Evolutionary conservation across 2,797 vertebrate species (phyloP).

Genomic region (Xenops minutus): DNA sequence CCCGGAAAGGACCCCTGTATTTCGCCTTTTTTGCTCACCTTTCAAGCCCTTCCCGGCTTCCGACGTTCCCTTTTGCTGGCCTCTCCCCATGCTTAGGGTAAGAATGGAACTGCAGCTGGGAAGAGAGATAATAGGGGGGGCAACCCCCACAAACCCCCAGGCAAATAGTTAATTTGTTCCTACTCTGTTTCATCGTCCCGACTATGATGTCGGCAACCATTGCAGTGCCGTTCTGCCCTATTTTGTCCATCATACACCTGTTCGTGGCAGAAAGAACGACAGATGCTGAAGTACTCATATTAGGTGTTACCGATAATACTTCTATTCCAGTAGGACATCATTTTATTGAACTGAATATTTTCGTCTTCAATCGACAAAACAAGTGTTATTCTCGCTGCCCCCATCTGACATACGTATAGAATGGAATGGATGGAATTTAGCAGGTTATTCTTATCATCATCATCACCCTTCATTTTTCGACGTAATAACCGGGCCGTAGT

Average conservation of each 20-base stretch:
- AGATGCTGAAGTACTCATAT: background rate
- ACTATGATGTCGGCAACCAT: background rate
- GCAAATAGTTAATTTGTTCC: background rate
- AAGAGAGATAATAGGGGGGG: rapidly evolving
- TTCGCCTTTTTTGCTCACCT: background rate
- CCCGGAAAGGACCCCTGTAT: background rate
- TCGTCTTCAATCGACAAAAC: background rate
- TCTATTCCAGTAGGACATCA: background rate
- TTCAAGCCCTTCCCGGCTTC: background rate
- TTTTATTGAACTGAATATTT: background rate
- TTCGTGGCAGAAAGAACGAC: background rate
- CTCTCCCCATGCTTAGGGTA: background rate
- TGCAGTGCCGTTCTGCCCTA: background rate
- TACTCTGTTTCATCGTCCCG: background rate
- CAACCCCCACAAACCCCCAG: too few relatives aligned
- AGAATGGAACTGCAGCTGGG: background rate
- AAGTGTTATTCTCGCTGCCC: background rate
- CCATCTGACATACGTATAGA: background rate
- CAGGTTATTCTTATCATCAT: background rate
- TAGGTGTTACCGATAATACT: background rate
- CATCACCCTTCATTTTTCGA: background rate
- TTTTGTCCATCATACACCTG: background rate
- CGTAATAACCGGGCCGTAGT: background rate
- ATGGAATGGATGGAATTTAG: background rate
- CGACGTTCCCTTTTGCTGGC: background rate